Percentiles rank a stretch among this genome's conserved stretches.
Evolutionary conservation across 2,113 vertebrate species (phyloP).

Genomic region (Antechinus stuartii): DNA sequence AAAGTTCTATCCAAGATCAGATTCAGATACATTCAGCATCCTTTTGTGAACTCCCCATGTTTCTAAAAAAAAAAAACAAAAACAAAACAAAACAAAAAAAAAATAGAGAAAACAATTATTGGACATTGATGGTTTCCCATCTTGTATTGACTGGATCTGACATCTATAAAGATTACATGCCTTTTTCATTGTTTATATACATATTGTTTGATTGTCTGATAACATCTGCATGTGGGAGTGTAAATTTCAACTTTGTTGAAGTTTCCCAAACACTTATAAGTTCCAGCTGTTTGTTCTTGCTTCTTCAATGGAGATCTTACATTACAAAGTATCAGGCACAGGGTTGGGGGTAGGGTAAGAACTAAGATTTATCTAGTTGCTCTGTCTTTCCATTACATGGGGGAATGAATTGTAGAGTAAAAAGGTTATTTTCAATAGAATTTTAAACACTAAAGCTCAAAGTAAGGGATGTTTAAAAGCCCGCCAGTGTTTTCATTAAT

Average conservation of each 20-base stretch:
- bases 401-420: constrained; percentile 48
- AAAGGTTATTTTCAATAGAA: constrained; percentile 50
- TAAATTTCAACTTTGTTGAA: constrained; percentile 76
- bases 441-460: constrained; percentile 57
- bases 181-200: constrained; percentile 70
- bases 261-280: constrained; percentile 70
- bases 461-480: constrained; percentile 50
- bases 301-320: constrained; percentile 60
- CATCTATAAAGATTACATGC: constrained; percentile 60
- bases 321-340: constrained; percentile 51
- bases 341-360: background rate
- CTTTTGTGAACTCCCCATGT: constrained; percentile 20
- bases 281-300: constrained; percentile 66
- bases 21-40: background rate
- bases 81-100: constrained; percentile 41
- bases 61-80: constrained; percentile 61
- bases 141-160: constrained; percentile 56
- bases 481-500: constrained; percentile 18
- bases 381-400: constrained; percentile 50
- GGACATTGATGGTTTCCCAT: constrained; percentile 25
- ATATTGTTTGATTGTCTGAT: constrained; percentile 70
- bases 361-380: constrained; percentile 39
- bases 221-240: constrained; percentile 69
- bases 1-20: constrained; percentile 41
- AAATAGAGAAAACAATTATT: background rate